Evolutionary conservation across 2,888 invertebrate genomes (phyloP).

Genomic region (Tetheella fluctuosa): DNA sequence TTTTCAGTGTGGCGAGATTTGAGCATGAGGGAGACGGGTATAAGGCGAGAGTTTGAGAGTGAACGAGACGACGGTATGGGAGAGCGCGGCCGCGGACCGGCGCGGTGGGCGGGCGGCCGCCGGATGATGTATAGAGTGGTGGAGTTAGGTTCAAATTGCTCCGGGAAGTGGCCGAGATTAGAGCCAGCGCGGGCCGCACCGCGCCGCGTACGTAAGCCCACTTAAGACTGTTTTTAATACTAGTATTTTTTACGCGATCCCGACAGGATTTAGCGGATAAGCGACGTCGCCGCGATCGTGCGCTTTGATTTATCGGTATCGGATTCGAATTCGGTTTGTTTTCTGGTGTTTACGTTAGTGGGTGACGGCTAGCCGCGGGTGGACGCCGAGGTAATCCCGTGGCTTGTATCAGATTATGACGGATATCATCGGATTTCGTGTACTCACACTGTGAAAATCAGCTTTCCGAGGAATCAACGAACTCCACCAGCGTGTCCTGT

Average conservation of each 20-base stretch:
- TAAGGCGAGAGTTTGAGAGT: constrained; percentile 29
- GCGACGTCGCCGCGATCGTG: constrained; percentile 80
- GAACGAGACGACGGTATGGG: constrained; percentile 60
- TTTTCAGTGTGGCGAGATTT: constrained; percentile 77
- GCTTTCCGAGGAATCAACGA: constrained; percentile 55
- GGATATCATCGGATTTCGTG: constrained; percentile 79
- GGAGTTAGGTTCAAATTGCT: constrained; percentile 90
- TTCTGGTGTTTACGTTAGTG: constrained; percentile 82
- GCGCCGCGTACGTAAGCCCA: constrained; percentile 87
- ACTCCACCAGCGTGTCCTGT: constrained; percentile 35
- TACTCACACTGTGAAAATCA: constrained; percentile 66
- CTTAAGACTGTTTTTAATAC: constrained; percentile 90
- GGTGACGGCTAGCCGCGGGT: constrained; percentile 74
- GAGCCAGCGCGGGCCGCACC: constrained; percentile 86
- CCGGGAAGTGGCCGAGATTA: constrained; percentile 90
- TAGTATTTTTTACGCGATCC: constrained; percentile 86
- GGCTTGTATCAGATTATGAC: constrained; percentile 81
- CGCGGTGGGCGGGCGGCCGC: constrained; percentile 80
- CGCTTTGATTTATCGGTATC: constrained; percentile 84
- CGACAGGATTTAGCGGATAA: constrained; percentile 84
- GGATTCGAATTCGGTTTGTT: constrained; percentile 75
- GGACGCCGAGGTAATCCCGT: constrained; percentile 73
- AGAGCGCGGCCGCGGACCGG: constrained; percentile 55
- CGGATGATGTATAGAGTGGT: constrained; percentile 89
- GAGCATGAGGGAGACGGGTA: constrained; percentile 59